These are phyloP conservation scores for Tragulus kanchil DNA, from an alignment of 2,113 vertebrate genomes.

Conservation along the genomic window DNA sequence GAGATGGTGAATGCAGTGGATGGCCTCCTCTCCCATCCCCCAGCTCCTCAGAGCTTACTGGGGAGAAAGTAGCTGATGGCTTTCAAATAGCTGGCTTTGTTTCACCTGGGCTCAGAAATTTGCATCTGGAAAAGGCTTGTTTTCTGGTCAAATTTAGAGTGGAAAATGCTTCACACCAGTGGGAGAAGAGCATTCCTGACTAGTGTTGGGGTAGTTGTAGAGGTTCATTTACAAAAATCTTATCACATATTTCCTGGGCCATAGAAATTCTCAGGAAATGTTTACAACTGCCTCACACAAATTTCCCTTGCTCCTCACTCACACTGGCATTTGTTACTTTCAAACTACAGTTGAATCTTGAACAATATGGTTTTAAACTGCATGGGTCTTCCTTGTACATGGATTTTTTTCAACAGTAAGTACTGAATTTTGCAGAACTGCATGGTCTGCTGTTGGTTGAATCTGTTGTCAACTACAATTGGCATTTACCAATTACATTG, in stretches of 20 bases:
- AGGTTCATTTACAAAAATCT: not conserved
- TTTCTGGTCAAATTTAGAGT: not conserved
- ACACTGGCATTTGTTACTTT: not conserved
- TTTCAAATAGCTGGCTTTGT: not conserved
- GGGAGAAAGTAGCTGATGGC: not conserved
- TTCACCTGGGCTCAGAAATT: not conserved
- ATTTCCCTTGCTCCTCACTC: not conserved
- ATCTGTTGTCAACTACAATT: not conserved
- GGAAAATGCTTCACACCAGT: not conserved
- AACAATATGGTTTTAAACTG: not conserved
- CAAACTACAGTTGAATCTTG: not conserved
- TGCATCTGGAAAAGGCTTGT: not conserved
- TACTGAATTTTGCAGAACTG: not conserved
- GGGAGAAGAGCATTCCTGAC: not conserved
- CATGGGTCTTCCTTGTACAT: not conserved
- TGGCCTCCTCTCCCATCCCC: not conserved
- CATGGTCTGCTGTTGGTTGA: not conserved
- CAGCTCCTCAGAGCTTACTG: not conserved
- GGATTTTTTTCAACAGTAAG: not conserved
- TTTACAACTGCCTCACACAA: not conserved
- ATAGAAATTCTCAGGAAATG: not conserved
- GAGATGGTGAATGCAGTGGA: not conserved
- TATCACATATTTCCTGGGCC: too few relatives aligned
- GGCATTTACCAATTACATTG: too few relatives aligned
- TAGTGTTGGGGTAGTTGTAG: not conserved